Conservation (phyloP, 1,140 invertebrate species). For the Drosophila pruinosa region DNA sequence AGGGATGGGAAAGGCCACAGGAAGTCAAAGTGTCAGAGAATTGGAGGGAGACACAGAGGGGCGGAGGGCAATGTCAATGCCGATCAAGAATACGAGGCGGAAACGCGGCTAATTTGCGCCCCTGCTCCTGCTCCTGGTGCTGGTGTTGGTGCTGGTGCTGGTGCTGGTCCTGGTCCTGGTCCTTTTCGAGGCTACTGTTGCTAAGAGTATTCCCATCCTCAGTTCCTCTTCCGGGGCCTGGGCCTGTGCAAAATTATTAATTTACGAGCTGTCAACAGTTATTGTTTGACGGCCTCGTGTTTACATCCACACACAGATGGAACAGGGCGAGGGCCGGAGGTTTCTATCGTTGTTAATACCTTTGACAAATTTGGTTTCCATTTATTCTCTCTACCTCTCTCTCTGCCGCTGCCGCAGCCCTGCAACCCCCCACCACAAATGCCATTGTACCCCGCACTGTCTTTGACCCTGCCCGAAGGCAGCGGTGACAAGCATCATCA, state of each 20-base stretch:
- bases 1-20: slow-evolving; percentile 66
- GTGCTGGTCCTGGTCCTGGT: slow-evolving; percentile 17
- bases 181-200: not conserved
- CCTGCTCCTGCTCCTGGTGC: slow-evolving; percentile 25
- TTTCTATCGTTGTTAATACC: slow-evolving; percentile 54
- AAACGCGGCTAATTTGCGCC: slow-evolving; percentile 78
- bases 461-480: slow-evolving; percentile 3
- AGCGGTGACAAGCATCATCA: slow-evolving; percentile 43
- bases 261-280: slow-evolving; percentile 81
- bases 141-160: too few relatives aligned
- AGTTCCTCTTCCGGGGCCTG: slow-evolving; percentile 8
- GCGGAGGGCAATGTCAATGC: slow-evolving; percentile 35
- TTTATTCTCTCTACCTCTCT: slow-evolving; percentile 5
- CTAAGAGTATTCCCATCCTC: slow-evolving; percentile 2
- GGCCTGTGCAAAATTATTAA: slow-evolving; percentile 71
- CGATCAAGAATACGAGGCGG: slow-evolving; percentile 60
- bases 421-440: not conserved
- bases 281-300: slow-evolving; percentile 66
- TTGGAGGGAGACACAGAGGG: not conserved
- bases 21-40: slow-evolving; percentile 73
- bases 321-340: slow-evolving; percentile 1
- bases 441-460: not conserved
- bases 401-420: not conserved
- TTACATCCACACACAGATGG: slow-evolving; percentile 61
- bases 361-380: slow-evolving; percentile 63